Percentiles rank a stretch among this genome's conserved stretches.
These are phyloP conservation scores for Nothocercus julius DNA, from an alignment of 2,113 vertebrate species.

Conservation along the genomic window DNA sequence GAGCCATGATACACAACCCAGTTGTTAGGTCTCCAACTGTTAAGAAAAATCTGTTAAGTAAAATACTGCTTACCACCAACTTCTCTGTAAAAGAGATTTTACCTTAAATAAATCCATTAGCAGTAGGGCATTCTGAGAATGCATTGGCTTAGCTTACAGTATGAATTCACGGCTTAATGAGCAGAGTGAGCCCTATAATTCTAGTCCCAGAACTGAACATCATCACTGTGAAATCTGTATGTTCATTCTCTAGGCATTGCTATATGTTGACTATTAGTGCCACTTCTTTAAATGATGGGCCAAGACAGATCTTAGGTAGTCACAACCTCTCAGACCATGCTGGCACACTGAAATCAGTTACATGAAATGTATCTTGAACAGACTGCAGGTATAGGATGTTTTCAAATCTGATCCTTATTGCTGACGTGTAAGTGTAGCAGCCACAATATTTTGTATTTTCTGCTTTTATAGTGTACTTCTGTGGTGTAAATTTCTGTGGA, in stretches of 20 bases:
- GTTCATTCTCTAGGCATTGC: background rate
- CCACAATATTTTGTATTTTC: background rate
- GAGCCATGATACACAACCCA: background rate
- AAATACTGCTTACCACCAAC: background rate
- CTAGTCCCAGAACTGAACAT: background rate
- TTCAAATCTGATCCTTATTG: background rate
- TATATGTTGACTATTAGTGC: background rate
- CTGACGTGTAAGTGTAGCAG: background rate
- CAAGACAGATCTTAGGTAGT: background rate
- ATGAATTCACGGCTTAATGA: background rate
- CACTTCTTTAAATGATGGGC: background rate
- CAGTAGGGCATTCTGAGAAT: background rate
- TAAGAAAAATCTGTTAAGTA: background rate
- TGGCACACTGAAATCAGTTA: background rate
- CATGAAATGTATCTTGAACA: background rate
- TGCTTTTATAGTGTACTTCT: background rate
- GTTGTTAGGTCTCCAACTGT: background rate
- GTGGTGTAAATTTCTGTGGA: background rate
- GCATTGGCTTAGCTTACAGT: background rate
- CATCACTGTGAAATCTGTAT: background rate
- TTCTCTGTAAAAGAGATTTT: background rate
- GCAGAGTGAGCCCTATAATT: fast-evolving
- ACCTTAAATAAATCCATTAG: background rate
- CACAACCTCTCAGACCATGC: background rate
- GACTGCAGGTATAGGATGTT: background rate